Evolutionary conservation across 2,113 vertebrate genomes (phyloP), one percentile per base, ranked within the genome.

Genomic region (Oryzias woworae): DNA sequence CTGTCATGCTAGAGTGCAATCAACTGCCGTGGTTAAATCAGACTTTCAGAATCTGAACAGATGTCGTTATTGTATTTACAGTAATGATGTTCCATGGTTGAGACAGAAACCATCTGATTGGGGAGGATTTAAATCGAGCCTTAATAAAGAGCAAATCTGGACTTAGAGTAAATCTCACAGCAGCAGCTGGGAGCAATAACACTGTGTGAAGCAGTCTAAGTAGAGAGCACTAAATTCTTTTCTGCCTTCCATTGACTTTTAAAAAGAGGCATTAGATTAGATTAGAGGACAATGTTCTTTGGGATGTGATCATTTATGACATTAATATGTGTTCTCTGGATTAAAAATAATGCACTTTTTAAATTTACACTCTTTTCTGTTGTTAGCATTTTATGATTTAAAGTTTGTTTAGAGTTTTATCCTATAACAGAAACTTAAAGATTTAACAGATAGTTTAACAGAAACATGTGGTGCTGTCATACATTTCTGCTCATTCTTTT

Each of bases 111-210:
- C 64, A 73, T 78, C 26, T 76, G 83, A 85, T 84, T 84, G 81
- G 67, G 68, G 73, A 51, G 76, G 85, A 89, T 83, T 88, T 85
- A 70, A 70, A 75, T 59, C 44, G 63, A 59, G 75, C 69, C 70
- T 84, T 86, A 85, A 82, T 81, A 69, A 78, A 69, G 44, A 80
- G 66, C 77, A 75, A 84, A 89, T 88, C 80, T 85, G 75, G 65
- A 69, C 36, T 75, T 60, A 70, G 10, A 48, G 62, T 12, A 48
- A 52, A 51, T 59, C 69, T 74, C 77, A 65, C 77, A 79, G 77
- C 81, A 74, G 78, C 77, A 79, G 77, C 81, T 76, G 78, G 71
- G 73, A 53, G 72, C 53, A 44, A 17, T n/a, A 31, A 69, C 57
- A 58, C 60, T 44, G 72, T 53, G 65, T 64, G 61, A 82, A 72